A percentile compares a stretch with the other conserved stretches of the same genome.
Conservation (phyloP, 1,140 invertebrate genomes). For the Drosophila truncata region DNA sequence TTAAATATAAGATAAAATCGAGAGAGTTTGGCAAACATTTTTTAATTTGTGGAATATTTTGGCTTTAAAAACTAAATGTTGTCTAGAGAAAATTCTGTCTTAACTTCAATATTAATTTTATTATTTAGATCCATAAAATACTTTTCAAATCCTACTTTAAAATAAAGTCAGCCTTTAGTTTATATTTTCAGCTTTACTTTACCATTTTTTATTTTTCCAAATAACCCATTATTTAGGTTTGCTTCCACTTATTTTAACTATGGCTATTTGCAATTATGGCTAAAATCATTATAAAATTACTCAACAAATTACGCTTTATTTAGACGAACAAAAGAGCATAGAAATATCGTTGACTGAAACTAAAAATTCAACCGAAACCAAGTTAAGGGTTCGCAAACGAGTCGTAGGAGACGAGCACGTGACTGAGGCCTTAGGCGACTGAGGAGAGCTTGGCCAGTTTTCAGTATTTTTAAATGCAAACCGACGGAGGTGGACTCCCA, state of each 20-base stretch:
- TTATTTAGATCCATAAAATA: background rate
- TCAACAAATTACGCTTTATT: slow-evolving; percentile 1
- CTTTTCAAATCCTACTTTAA: background rate
- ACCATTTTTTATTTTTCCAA: background rate
- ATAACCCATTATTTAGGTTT: background rate
- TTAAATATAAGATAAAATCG: too few relatives aligned
- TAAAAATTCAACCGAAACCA: background rate
- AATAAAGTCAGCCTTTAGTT: background rate
- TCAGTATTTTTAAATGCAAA: slow-evolving; percentile 13
- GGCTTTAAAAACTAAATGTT: too few relatives aligned
- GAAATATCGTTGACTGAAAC: slow-evolving; percentile 7
- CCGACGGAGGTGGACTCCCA: slow-evolving; percentile 15
- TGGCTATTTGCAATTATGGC: background rate
- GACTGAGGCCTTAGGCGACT: slow-evolving; percentile 26
- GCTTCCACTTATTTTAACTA: slow-evolving; percentile 1
- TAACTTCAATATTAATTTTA: too few relatives aligned
- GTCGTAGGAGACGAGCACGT: slow-evolving; percentile 33
- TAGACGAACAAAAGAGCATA: slow-evolving; percentile 6
- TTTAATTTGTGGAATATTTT: too few relatives aligned
- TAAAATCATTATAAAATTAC: slow-evolving; percentile 6
- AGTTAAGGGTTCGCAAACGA: slow-evolving; percentile 10
- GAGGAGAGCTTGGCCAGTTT: slow-evolving; percentile 20
- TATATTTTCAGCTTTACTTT: background rate
- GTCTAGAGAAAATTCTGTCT: too few relatives aligned
- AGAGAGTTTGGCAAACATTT: too few relatives aligned